phyloP scores from a whole-genome alignment of 2,113 vertebrate genomes.

The Notothenia coriiceps region DNA sequence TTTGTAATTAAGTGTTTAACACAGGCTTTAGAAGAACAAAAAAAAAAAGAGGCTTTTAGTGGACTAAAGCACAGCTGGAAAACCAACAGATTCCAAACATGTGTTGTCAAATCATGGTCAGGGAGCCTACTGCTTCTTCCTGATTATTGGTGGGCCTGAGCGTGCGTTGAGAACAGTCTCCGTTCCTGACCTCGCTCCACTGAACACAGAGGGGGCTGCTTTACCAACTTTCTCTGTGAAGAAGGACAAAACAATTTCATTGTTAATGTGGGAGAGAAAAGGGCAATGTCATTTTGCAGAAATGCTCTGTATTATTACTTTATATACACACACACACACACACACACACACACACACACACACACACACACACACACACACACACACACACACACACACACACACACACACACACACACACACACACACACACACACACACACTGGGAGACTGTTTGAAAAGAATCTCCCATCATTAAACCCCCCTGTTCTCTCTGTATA shows the following conservation, averaged over 20 bases:
- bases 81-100: not conserved
- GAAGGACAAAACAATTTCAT: conserved; percentile 15
- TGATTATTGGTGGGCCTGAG: conserved; percentile 39
- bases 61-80: not conserved
- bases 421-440: conserved; percentile 10
- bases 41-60: not conserved
- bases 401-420: not conserved
- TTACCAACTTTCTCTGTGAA: conserved; percentile 89
- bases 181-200: conserved; percentile 85
- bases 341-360: not conserved
- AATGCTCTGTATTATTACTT: conserved; percentile 3
- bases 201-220: conserved; percentile 92
- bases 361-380: not conserved
- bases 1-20: too few species aligned
- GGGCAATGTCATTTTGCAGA: not conserved
- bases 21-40: not conserved
- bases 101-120: not conserved
- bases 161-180: conserved; percentile 92
- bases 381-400: conserved; percentile 9
- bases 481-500: conserved; percentile 69
- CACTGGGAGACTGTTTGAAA: conserved; percentile 33
- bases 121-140: conserved; percentile 58
- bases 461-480: conserved; percentile 28
- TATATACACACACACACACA: not conserved
- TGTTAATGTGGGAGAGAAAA: not conserved